Base-by-base conservation (phyloP, 2,888 invertebrate species). In the Litoditis marina region DNA sequence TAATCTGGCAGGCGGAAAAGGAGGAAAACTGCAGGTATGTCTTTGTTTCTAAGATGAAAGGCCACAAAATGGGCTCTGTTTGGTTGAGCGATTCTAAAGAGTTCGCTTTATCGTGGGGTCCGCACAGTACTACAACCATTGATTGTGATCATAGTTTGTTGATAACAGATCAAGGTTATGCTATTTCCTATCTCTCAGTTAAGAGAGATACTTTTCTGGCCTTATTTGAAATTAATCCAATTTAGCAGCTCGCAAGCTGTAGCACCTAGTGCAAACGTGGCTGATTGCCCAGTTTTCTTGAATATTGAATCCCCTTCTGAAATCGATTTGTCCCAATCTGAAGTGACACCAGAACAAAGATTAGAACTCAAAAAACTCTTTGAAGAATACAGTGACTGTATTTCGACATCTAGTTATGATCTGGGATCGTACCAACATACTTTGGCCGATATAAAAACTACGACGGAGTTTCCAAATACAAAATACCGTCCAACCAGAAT, bases 391-490 rank as follows among this genome's bases (percentile, higher is more conserved):
- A 39, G 46, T 0, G 60, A 60, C 42, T 16, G 31, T 13, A 46
- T 60, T 30, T 54, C 51, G 16, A n/a, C 6, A 6, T 54, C 27
- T n/a, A 46, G 63, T 22, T 74, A 76, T 39, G 76, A 76, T 47
- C 16, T 76, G 7, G 76, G 76, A 0, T 53, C 63, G 13, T 66
- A 66, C 16, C 63, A 51, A 27, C 63, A 62, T 0, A 65, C 54
- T 1, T 60, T 65, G 3, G 61, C 67, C 3, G 50, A 69, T 19
- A 74, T 74, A 22, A 57, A 66, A 19, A 73, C 71, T 2, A 69
- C 65, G 28, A 72, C 73, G 0, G 61, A 73, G 25, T 49, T 66
- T 0, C 73, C 71, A 0, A 13, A 22, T 30, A 44, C 61, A 2
- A 55, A 34, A 42, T 46, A 25, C 1, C 32, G 61, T 28, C 69